These are phyloP conservation scores for Spondyliosoma cantharus DNA, from an alignment of 2,797 vertebrate genomes.

Conservation along the genomic window DNA sequence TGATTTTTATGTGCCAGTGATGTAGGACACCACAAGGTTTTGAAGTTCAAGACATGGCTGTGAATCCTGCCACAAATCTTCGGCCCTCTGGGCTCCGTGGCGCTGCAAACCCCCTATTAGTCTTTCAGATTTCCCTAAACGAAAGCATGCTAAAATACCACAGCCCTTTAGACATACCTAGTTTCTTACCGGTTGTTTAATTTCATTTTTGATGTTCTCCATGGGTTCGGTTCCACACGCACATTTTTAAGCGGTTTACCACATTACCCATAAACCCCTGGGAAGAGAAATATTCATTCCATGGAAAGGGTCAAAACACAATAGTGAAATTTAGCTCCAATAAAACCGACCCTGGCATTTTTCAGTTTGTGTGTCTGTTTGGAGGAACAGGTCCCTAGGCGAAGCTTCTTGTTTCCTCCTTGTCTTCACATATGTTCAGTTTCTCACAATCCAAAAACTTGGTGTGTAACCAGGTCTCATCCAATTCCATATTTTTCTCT, in stretches of 20 bases:
- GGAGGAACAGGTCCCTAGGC: constrained; percentile 48
- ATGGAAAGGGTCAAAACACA: constrained; percentile 64
- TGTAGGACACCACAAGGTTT: constrained; percentile 31
- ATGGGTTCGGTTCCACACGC: constrained; percentile 63
- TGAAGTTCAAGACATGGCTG: constrained; percentile 41
- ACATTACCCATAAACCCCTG: constrained; percentile 74
- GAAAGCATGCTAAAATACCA: constrained; percentile 52
- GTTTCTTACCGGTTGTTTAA: constrained; percentile 63
- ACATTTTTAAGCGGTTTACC: constrained; percentile 69
- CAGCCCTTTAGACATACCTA: constrained; percentile 64
- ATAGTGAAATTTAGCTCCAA: constrained; percentile 64
- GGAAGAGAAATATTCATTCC: constrained; percentile 67
- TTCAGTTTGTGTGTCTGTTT: constrained; percentile 36
- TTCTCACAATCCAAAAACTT: not conserved
- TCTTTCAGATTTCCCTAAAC: constrained; percentile 48
- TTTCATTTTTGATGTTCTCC: constrained; percentile 67
- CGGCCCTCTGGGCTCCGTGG: constrained; percentile 29
- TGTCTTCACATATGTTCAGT: constrained; percentile 16
- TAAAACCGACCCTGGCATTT: constrained; percentile 62
- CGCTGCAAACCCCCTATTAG: constrained; percentile 47
- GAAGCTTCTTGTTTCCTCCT: constrained; percentile 35
- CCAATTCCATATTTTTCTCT: not conserved
- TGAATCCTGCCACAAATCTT: constrained; percentile 37
- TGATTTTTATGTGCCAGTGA: constrained; percentile 15
- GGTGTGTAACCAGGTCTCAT: not conserved